These are phyloP conservation scores for Acanthosoma haemorrhoidale DNA, from an alignment of 2,888 invertebrate species.

Conservation along the genomic window DNA sequence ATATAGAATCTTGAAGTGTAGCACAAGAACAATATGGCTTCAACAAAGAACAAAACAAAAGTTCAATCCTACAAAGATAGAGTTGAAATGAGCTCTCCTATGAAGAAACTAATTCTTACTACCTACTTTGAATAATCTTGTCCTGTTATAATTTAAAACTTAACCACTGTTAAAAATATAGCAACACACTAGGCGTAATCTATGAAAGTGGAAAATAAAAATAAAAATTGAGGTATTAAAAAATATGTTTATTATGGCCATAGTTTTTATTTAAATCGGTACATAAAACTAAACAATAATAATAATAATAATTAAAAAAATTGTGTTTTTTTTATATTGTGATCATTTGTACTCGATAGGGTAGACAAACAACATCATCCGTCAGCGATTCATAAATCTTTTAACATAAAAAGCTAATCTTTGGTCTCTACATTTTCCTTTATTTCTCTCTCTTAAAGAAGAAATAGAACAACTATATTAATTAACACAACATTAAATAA, in stretches of 20 bases:
- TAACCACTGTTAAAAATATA: too few relatives aligned
- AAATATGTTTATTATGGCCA: conserved; percentile 20
- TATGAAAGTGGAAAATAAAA: background rate
- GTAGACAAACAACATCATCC: conserved; percentile 13
- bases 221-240: background rate
- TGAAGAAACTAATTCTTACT: too few relatives aligned
- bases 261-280: conserved; percentile 9
- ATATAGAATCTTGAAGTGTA: too few relatives aligned
- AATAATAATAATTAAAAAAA: conserved; percentile 4
- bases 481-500: conserved; percentile 15
- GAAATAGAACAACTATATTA: conserved; percentile 14
- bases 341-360: conserved; percentile 25
- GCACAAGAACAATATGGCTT: too few relatives aligned
- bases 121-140: too few relatives aligned
- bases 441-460: conserved; percentile 2
- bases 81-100: too few relatives aligned
- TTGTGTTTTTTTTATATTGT: background rate
- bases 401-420: conserved; percentile 28
- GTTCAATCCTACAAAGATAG: too few relatives aligned
- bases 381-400: conserved; percentile 14
- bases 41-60: too few relatives aligned
- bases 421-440: conserved; percentile 22
- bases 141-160: too few relatives aligned
- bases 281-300: conserved; percentile 11
- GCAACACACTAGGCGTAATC: background rate